phyloP scores from a whole-genome alignment of 2,888 invertebrate species.

The Coenonympha arcania region DNA sequence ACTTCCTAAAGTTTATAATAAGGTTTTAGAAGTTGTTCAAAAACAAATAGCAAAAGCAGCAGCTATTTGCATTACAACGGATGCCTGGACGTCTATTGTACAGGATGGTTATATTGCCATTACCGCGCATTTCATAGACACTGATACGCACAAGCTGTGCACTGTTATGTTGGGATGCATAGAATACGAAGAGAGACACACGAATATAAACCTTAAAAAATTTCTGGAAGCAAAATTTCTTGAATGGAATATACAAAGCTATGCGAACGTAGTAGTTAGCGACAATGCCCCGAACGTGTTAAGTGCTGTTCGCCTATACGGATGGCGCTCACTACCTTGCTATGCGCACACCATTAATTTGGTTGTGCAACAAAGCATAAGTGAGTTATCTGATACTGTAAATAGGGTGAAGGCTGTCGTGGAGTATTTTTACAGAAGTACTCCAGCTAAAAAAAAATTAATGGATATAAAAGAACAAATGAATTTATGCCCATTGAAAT shows the following conservation, averaged over 20 bases:
- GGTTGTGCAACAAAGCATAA: constrained; percentile 18
- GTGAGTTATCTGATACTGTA: not conserved
- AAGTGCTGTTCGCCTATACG: constrained; percentile 18
- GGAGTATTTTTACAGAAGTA: not conserved
- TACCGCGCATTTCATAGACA: not conserved
- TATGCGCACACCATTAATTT: constrained; percentile 30
- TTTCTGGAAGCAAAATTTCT: not conserved
- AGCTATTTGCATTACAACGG: not conserved
- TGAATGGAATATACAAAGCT: not conserved
- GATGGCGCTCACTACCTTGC: constrained; percentile 25
- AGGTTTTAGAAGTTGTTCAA: not conserved
- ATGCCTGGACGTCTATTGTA: not conserved
- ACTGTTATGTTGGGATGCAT: not conserved
- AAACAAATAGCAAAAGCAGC: not conserved
- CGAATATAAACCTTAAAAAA: not conserved
- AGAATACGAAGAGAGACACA: not conserved
- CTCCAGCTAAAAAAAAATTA: not conserved
- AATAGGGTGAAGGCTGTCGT: not conserved
- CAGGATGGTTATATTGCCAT: not conserved
- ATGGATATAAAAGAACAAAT: not conserved
- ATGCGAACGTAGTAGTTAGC: constrained; percentile 6
- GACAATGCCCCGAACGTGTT: constrained; percentile 15
- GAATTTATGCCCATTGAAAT: not conserved
- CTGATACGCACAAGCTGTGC: not conserved
- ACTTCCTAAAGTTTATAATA: constrained; percentile 4